These are phyloP conservation scores for Microtus montanus DNA, from an alignment of 2,113 vertebrate species.

Conservation along the genomic window DNA sequence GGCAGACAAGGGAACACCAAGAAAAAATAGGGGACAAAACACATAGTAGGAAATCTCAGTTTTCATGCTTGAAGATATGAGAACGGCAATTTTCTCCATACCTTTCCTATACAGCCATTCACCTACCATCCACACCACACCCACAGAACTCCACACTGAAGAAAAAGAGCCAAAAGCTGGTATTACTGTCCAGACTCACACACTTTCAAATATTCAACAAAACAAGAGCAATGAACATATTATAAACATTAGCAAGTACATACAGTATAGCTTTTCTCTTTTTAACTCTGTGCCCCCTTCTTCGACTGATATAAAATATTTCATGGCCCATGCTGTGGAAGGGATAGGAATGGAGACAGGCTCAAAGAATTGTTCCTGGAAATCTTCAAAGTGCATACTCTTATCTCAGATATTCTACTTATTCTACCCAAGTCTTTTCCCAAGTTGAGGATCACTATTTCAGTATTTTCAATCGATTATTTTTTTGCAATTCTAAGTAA, in stretches of 20 bases:
- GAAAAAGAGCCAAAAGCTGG: neutral
- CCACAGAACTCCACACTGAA: neutral
- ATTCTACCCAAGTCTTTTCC: constrained; percentile 40
- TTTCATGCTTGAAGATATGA: neutral
- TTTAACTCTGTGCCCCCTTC: neutral
- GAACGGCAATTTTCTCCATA: neutral
- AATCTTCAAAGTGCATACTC: constrained; percentile 20
- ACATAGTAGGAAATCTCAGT: neutral
- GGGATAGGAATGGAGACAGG: neutral
- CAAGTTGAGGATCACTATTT: constrained; percentile 14
- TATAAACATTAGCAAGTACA: constrained; percentile 29
- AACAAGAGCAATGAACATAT: neutral
- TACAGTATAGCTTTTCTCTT: constrained; percentile 1
- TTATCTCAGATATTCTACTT: constrained; percentile 54
- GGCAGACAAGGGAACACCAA: neutral
- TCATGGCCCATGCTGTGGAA: neutral
- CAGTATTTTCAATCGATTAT: neutral
- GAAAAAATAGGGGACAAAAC: neutral
- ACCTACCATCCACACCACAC: neutral
- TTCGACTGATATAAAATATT: constrained; percentile 40
- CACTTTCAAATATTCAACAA: constrained; percentile 14
- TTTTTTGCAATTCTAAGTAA: neutral
- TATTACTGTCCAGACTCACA: constrained; percentile 21
- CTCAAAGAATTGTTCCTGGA: neutral
- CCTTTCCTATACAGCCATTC: neutral